Conservation (phyloP, 2,113 vertebrate genomes). For the Crypturellus undulatus region DNA sequence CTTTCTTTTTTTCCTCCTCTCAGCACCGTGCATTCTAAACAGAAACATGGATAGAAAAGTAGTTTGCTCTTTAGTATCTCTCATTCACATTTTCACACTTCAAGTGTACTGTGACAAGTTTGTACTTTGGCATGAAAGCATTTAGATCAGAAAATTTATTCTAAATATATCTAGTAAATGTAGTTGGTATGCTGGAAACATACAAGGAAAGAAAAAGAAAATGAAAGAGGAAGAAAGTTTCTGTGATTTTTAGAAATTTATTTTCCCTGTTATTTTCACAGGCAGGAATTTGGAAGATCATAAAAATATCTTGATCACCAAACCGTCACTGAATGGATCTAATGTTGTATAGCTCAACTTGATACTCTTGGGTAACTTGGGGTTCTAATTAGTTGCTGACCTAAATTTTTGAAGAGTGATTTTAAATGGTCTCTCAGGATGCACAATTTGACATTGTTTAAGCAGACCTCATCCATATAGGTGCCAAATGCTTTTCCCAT, state of each 20-base stretch:
- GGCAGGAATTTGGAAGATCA: neutral
- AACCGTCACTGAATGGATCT: neutral
- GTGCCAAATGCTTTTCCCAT: neutral
- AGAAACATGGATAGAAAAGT: neutral
- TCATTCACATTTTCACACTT: conserved; percentile 22
- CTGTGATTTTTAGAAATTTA: neutral
- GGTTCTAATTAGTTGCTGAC: conserved; percentile 36
- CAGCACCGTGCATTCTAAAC: neutral
- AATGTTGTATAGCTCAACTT: conserved; percentile 9
- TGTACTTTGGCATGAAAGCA: neutral
- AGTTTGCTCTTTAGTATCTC: neutral
- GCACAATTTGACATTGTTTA: neutral
- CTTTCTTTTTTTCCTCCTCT: neutral
- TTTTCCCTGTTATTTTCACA: conserved; percentile 22
- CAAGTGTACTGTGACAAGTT: conserved; percentile 1
- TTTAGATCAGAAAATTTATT: conserved; percentile 6
- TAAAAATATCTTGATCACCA: neutral
- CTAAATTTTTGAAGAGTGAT: conserved; percentile 29
- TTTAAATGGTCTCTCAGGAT: neutral
- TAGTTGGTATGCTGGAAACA: neutral
- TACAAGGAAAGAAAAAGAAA: neutral
- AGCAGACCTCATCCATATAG: neutral
- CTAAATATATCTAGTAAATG: conserved; percentile 27
- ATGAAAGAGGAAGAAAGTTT: neutral
- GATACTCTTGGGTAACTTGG: neutral